phyloP scores from a whole-genome alignment of 2,113 vertebrate species.

The Lophius piscatorius region DNA sequence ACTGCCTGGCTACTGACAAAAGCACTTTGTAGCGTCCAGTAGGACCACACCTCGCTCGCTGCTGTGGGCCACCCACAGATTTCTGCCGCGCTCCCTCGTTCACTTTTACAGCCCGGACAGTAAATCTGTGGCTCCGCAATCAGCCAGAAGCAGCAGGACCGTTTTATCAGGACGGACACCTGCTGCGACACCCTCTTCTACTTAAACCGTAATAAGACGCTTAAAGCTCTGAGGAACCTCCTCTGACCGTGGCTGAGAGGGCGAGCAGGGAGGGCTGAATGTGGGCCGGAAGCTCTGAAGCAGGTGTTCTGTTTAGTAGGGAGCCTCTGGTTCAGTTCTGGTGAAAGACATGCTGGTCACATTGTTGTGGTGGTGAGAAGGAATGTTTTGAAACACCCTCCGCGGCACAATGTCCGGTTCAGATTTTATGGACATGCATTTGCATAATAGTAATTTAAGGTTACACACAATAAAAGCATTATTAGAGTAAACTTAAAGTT shows the following conservation, averaged over 20 bases:
- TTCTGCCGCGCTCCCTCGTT: not conserved
- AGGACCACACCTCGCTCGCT: constrained; percentile 25
- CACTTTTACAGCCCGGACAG: constrained; percentile 13
- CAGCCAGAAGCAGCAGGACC: constrained; percentile 4
- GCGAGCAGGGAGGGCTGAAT: no score
- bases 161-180: constrained; percentile 20
- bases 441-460: no score
- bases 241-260: not conserved
- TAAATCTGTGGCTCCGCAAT: constrained; percentile 20
- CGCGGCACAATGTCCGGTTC: no score
- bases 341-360: no score
- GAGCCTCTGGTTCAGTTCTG: no score
- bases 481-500: no score
- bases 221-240: constrained; percentile 19
- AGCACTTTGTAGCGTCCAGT: constrained; percentile 30
- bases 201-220: constrained; percentile 26
- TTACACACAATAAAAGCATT: no score
- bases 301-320: no score
- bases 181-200: constrained; percentile 15
- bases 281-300: no score
- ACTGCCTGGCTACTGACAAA: constrained; percentile 29
- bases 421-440: no score
- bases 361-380: constrained; percentile 23
- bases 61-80: constrained; percentile 44
- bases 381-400: no score